Evolutionary conservation across 2,113 vertebrate genomes (phyloP), one percentile per base, ranked within the genome.

Genomic region (Clarias gariepinus): DNA sequence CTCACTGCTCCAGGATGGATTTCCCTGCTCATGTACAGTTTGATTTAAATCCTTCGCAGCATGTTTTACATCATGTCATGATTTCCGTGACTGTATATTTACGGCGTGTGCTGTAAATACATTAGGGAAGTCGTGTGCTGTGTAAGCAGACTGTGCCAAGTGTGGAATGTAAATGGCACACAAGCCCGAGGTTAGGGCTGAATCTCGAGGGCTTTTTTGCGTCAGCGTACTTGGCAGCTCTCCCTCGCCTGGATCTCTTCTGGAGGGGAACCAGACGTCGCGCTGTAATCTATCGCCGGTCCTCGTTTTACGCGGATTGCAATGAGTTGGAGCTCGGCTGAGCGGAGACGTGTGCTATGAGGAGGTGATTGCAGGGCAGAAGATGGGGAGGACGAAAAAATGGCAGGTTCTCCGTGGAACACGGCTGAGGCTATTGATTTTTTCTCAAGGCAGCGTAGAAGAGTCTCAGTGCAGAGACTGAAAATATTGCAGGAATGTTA

Each of bases 321-420:
- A 77, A 71, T 16, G 53, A 85, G 85, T 87, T 87, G 83, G 79
- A 85, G 47, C 82, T 84, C 66, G 63, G 84, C 64, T 60, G 69
- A 77, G 81, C 80, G 36, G 81, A 76, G 80, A 64, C 19, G 60
- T n/a, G 47, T 8, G 23, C 74, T 57, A 53, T 69, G 71, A 87
- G 55, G 74, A 87, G 82, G 61, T 82, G 83, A 87, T 85, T 80
- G 86, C 87, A 33, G 85, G 82, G 73, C 63, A 18, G 73, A 55
- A 63, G 57, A 85, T 41, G 57, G 90, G 81, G 25, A 0, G n/a
- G 6, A 79, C 53, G 10, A 41, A 90, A 90, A 92, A 93, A 89
- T 89, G 69, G 86, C 71, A 85, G 88, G 36, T 74, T 80, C 81
- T 81, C 19, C 18, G 68, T 53, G 82, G 79, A 87, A 55, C 77